Conservation (phyloP, 2,888 invertebrate genomes). For the Xylocampa areola region DNA sequence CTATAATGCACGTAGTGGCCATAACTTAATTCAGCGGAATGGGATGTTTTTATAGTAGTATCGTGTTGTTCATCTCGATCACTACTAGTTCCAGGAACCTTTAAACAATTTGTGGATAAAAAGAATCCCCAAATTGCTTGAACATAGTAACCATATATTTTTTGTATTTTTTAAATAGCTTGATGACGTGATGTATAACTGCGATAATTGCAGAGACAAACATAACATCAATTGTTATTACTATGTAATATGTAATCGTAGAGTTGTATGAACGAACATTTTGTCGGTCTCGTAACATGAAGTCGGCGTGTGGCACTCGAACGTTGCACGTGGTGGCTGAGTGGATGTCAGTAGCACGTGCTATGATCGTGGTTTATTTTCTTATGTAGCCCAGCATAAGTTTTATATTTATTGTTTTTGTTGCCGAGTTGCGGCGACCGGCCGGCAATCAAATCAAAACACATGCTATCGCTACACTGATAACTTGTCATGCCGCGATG, state of each 20-base stretch:
- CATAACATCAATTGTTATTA: constrained; percentile 26
- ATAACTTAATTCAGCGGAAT: constrained; percentile 33
- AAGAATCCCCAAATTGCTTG: constrained; percentile 1
- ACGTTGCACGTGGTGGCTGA: constrained; percentile 69
- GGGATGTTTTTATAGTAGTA: constrained; percentile 27
- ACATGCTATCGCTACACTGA: constrained; percentile 58
- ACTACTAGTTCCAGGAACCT: constrained; percentile 29
- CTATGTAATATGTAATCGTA: constrained; percentile 24
- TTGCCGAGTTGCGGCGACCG: constrained; percentile 59
- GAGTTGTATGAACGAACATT: constrained; percentile 34
- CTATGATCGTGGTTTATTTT: constrained; percentile 69
- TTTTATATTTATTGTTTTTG: constrained; percentile 59
- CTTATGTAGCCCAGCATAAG: constrained; percentile 56
- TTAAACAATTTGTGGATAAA: constrained; percentile 7
- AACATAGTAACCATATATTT: constrained; percentile 11
- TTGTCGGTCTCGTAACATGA: constrained; percentile 48
- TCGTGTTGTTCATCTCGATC: constrained; percentile 29
- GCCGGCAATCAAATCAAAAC: constrained; percentile 61
- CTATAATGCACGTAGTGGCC: constrained; percentile 38
- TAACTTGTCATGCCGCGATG: constrained; percentile 55
- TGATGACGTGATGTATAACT: constrained; percentile 24
- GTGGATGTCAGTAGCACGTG: constrained; percentile 70
- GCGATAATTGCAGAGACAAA: constrained; percentile 21
- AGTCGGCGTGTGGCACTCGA: constrained; percentile 39
- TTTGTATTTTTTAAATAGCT: constrained; percentile 25